Conservation (phyloP, 2,797 vertebrate species). For the Onychomys leucogaster region DNA sequence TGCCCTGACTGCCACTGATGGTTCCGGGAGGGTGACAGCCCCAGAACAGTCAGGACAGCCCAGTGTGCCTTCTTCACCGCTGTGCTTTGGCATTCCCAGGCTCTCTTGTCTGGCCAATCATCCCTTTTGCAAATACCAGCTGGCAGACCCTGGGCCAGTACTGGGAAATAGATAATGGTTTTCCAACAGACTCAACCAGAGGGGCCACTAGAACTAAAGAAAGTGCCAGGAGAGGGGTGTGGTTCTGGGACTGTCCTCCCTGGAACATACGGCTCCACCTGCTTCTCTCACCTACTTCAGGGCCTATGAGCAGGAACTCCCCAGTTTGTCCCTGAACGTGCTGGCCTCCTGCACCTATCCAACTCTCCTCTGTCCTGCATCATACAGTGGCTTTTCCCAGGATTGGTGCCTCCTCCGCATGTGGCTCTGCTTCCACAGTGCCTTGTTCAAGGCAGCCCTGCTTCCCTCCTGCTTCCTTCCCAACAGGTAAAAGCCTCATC, state of each 20-base stretch:
- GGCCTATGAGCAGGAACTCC: neutral
- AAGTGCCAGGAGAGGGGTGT: neutral
- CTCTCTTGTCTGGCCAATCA: neutral
- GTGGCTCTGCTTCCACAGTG: neutral
- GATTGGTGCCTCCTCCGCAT: neutral
- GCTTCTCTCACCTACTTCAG: neutral
- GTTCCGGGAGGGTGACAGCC: neutral
- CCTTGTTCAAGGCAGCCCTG: neutral
- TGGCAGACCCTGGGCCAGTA: neutral
- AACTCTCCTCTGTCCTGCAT: neutral
- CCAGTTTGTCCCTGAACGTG: neutral
- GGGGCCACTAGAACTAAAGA: accelerated
- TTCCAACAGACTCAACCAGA: neutral
- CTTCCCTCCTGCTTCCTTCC: neutral
- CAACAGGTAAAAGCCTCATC: neutral
- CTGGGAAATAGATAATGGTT: neutral
- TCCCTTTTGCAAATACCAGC: neutral
- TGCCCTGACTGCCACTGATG: neutral
- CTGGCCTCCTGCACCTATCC: neutral
- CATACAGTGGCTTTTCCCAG: neutral
- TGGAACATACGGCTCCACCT: too few species aligned
- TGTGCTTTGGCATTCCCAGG: neutral
- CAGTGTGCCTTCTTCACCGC: neutral
- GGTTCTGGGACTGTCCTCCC: neutral
- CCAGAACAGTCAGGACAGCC: neutral